These are phyloP conservation scores for Phaethornis superciliosus DNA, from an alignment of 2,113 vertebrate species.

Conservation along the genomic window DNA sequence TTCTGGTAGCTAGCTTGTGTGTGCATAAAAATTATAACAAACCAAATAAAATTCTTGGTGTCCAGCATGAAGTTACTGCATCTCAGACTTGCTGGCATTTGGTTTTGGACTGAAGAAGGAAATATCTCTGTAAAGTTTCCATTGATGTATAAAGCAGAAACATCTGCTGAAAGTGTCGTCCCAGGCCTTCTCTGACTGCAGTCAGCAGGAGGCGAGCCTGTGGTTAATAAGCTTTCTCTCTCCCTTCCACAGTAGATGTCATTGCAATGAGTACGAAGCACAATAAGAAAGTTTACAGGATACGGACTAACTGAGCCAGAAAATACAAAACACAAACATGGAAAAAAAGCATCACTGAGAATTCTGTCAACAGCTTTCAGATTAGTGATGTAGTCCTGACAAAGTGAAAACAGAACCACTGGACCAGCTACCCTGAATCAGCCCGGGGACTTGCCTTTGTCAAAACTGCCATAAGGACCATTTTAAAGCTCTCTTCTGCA, in stretches of 20 bases:
- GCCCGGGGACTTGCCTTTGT: neutral
- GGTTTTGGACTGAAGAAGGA: slow-evolving; percentile 25
- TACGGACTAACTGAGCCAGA: slow-evolving; percentile 35
- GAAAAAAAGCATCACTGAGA: slow-evolving; percentile 39
- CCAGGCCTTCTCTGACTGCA: slow-evolving; percentile 7
- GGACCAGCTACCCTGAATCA: neutral
- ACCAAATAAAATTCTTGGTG: slow-evolving; percentile 27
- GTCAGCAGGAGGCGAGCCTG: slow-evolving; percentile 63
- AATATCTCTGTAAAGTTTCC: slow-evolving; percentile 59
- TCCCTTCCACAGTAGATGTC: slow-evolving; percentile 43
- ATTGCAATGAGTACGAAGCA: neutral
- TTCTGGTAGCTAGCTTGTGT: slow-evolving; percentile 1
- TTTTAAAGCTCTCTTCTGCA: neutral
- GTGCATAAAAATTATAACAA: neutral
- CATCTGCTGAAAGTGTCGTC: slow-evolving; percentile 45
- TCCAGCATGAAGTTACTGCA: slow-evolving; percentile 29
- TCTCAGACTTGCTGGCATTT: slow-evolving; percentile 12
- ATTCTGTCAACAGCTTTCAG: slow-evolving; percentile 30
- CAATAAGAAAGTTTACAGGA: slow-evolving; percentile 52
- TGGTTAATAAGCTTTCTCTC: slow-evolving; percentile 58
- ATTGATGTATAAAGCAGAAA: slow-evolving; percentile 65
- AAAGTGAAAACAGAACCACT: neutral
- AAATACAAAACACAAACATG: slow-evolving; percentile 59
- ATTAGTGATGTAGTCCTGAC: neutral
- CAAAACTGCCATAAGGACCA: neutral